Base-by-base conservation (phyloP, 53 echinoderm and acorn worm species). In the Echinometra lucunter region DNA sequence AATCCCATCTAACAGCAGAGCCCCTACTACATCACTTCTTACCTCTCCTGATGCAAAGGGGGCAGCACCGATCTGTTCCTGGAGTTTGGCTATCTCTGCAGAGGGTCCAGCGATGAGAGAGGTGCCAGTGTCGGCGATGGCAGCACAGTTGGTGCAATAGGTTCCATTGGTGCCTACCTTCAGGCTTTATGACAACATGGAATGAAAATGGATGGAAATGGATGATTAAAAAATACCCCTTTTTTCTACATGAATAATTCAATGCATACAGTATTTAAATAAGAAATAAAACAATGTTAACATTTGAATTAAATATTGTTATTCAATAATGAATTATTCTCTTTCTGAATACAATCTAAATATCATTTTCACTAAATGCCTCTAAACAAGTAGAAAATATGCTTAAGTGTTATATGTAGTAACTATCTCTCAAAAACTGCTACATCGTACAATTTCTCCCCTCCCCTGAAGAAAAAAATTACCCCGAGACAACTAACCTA, bases 81-180 rank as follows among this genome's bases (percentile, higher is more conserved):
- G 91, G 16, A 98, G 94, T 82, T 97, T 94, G 6, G 94, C 89
- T 28, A 98, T 94, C 57, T 96, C 88, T 8, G 92, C 94, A 25
- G 96, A 92, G 21, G 98, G 98, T 44, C 98, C 98, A 56, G 97
- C 97, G 17, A 98, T 90, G 74, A 98, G 98, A 7, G 98, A 98
- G 58, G 98, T 98, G 15, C 98, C 98, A 13, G 98, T 96, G 81
- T 98, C 98, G 44, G 95, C 96, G 66, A 98, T 98, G 67, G 97
- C 98, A 23, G 95, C 49, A 60, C 98, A 98, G 40, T 95, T 94
- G 45, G 66, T 60, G 91, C 94, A 35, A 49, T 55, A 92, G 45
- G 49, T 92, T 89, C 89, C 89, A 89, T 58, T 89, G 25, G 19
- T 37, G 63, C 89, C 89, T 4, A 89, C 89, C 10, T 38, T 58